These are phyloP conservation scores for Euspilapteryx auroguttella DNA, from an alignment of 2,888 invertebrate genomes.

Conservation along the genomic window DNA sequence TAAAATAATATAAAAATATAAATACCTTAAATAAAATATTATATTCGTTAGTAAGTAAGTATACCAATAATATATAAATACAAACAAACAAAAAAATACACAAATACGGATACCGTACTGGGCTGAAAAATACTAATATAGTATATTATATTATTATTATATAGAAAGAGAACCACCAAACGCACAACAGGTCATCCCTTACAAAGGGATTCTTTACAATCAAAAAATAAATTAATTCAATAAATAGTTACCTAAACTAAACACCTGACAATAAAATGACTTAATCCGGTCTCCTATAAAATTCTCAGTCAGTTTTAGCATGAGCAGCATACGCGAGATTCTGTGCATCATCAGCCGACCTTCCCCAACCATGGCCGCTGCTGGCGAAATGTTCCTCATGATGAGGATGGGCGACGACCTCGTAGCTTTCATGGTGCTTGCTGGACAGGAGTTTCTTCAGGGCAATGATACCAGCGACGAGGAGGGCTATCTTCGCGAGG, in stretches of 20 bases:
- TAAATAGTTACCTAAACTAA: slow-evolving; percentile 39
- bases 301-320: slow-evolving; percentile 30
- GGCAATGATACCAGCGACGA: slow-evolving; percentile 73
- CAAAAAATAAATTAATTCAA: slow-evolving; percentile 30
- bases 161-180: slow-evolving; percentile 34
- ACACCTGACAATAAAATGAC: too few relatives aligned
- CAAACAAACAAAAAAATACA: slow-evolving; percentile 19
- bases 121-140: slow-evolving; percentile 42
- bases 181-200: slow-evolving; percentile 35
- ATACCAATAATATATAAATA: background rate
- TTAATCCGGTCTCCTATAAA: too few relatives aligned
- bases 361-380: slow-evolving; percentile 69
- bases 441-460: slow-evolving; percentile 71
- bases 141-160: too few relatives aligned
- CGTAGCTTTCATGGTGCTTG: slow-evolving; percentile 72
- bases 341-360: slow-evolving; percentile 51
- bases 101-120: slow-evolving; percentile 57
- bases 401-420: slow-evolving; percentile 72
- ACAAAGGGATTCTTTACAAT: slow-evolving; percentile 40
- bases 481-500: slow-evolving; percentile 79
- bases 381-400: slow-evolving; percentile 55
- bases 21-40: background rate
- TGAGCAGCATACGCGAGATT: slow-evolving; percentile 65
- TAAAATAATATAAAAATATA: slow-evolving; percentile 3
- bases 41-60: slow-evolving; percentile 1